Base-by-base conservation (phyloP, 1,140 invertebrate species). In the Eupeodes corollae region DNA sequence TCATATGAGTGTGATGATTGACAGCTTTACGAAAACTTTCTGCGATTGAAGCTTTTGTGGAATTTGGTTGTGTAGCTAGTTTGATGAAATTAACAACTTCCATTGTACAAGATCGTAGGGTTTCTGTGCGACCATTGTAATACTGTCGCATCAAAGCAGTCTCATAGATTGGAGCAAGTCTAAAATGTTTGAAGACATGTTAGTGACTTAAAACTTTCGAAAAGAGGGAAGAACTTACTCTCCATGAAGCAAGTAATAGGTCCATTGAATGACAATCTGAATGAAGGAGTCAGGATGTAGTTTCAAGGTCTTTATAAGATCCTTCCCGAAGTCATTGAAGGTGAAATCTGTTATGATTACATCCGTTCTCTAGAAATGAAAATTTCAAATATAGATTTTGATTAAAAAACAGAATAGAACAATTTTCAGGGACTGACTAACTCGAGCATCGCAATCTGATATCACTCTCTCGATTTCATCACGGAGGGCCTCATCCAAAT, bases 211-310 rank as follows among this genome's bases (percentile, higher is more conserved):
- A 37, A 10, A 14, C n/a, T 37, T 5, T 37, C 21, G 8, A 26
- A 8, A 26, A 26, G 3, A 16, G 5, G 6, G 6, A 35, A 33
- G 5, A 1, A 38, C 67, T 51, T 52, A 73, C 71, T 61, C 69
- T 9, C 62, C 47, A 55, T 76, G 70, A 43, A 74, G 52, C 44
- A 72, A 68, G 50, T 73, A 78, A 57, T 79, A 83, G 9, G 78
- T 71, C 50, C 79, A 68, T 53, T 84, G 82, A 42, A 84, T 57
- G 2, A 76, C 71, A 52, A 82, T 69, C 65, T 84, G 82, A 14
- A 80, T 67, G 60, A 75, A 78, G 5, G 78, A 72, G 59, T 82
- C 79, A 12, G 79, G 79, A 57, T 80, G 77, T 30, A 79, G 49
- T 32, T 69, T 65, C 19, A 67, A 56, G 5, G 38, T 54, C 45